These are phyloP conservation scores for Drosophila equinoxialis DNA, from an alignment of 1,140 invertebrate species.

Conservation along the genomic window DNA sequence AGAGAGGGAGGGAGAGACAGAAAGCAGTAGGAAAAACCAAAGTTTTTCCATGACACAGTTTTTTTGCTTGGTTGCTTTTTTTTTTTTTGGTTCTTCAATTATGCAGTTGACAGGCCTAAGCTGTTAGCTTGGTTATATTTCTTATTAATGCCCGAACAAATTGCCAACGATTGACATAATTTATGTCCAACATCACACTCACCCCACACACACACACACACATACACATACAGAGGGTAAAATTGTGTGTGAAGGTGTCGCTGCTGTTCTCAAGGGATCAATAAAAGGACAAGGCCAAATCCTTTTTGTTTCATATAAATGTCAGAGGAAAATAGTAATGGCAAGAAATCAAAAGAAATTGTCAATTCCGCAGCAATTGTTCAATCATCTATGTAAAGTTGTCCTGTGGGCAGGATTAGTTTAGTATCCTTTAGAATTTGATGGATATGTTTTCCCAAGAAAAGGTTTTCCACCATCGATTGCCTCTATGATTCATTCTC, in stretches of 20 bases:
- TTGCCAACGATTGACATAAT: slow-evolving; percentile 76
- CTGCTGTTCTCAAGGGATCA: slow-evolving; percentile 55
- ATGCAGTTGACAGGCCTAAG: slow-evolving; percentile 60
- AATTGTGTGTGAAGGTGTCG: slow-evolving; percentile 24
- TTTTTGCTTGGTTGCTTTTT: slow-evolving; percentile 27
- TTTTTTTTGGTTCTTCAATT: slow-evolving; percentile 59
- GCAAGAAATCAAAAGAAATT: slow-evolving; percentile 51
- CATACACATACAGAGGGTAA: not conserved
- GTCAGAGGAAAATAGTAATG: slow-evolving; percentile 17
- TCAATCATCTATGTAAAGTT: slow-evolving; percentile 72
- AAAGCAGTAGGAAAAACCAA: slow-evolving; percentile 7
- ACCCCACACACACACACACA: not conserved
- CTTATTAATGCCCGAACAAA: slow-evolving; percentile 63
- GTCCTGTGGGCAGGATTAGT: slow-evolving; percentile 48
- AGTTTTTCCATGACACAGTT: slow-evolving; percentile 63
- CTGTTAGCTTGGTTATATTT: slow-evolving; percentile 23
- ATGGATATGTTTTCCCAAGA: slow-evolving; percentile 50
- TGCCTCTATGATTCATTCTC: slow-evolving; percentile 36
- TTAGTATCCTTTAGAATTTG: slow-evolving; percentile 46
- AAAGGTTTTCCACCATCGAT: slow-evolving; percentile 47
- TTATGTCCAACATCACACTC: slow-evolving; percentile 59
- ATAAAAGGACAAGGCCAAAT: slow-evolving; percentile 71
- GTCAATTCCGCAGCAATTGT: slow-evolving; percentile 15
- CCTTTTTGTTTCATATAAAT: slow-evolving; percentile 47
- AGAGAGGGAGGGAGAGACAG: not conserved